Base-by-base conservation (phyloP, 2,113 vertebrate species). In the cattle (Bos taurus) region DNA sequence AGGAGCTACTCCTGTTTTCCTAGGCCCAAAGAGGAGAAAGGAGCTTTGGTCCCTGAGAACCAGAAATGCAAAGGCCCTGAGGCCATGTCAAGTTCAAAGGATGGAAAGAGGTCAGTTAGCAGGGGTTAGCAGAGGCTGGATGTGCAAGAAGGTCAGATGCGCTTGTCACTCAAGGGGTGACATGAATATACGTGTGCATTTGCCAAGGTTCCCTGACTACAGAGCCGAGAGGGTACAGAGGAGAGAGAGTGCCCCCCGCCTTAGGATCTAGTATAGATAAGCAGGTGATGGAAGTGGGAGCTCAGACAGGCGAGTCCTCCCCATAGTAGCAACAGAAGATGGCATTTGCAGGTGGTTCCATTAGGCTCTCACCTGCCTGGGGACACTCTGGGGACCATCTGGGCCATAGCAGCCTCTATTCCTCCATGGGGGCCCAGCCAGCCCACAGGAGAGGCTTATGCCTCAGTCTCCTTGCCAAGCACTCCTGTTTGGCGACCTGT, bases 51-150 rank as follows among this genome's bases (percentile, higher is more conserved):
- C 89, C 57, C 33, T 23, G 33, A 60, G 33, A 59, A 74, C 0
- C 0, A 21, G 50, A 93, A 56, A 30, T 89, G n/a, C 88, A 95
- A 95, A 94, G 83, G 77, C 36, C 93, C 91, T 54, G 82, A 54
- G 91, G 90, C 21, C 74, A 82, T 0, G 1, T 59, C 12, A 30
- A 54, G 5, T 54, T 78, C 60, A 36, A 67, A 92, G 54, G 56
- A 43, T 21, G 30, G 67, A 71, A 60, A 64, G 54, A 89, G 33
- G 62, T 87, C 25, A 12, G 3, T 12, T 25, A 36, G 21, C 2
- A 46, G 6, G 0, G 0, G 14, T 54, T 40, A 25, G 36, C 9
- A 40, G 52, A 71, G 57, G 30, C 33, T 21, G 16, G 33, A 54
- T 7, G 46, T 77, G 40, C 48, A 74, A 40, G 36, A 25, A 64